A percentile compares a stretch with the other conserved stretches of the same genome.
phyloP scores from a whole-genome alignment of 1,140 invertebrate species.

The Campodea augens region DNA sequence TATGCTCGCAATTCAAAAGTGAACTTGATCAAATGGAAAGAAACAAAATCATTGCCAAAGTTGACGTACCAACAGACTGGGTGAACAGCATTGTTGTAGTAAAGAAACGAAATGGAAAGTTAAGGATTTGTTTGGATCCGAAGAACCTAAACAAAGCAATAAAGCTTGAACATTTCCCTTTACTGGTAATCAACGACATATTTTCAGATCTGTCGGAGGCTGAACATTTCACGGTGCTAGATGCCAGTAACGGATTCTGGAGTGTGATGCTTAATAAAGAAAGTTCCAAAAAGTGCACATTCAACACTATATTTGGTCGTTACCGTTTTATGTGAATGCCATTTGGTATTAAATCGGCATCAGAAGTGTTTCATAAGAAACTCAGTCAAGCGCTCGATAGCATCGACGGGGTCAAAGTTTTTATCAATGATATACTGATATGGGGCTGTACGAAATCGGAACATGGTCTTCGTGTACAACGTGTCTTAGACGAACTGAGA shows the following conservation, averaged over 20 bases:
- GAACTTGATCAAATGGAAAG: slow-evolving; percentile 17
- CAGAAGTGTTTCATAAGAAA: slow-evolving; percentile 1
- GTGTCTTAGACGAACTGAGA: slow-evolving; percentile 17
- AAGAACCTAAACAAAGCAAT: slow-evolving; percentile 25
- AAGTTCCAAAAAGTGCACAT: slow-evolving; percentile 14
- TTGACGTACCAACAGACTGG: slow-evolving; percentile 24
- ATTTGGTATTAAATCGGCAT: slow-evolving; percentile 14
- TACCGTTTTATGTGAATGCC: slow-evolving; percentile 17
- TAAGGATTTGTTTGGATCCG: slow-evolving; percentile 31
- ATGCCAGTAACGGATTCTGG: slow-evolving; percentile 16
- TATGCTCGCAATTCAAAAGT: slow-evolving; percentile 18
- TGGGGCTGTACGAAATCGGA: slow-evolving; percentile 14
- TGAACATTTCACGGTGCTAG: slow-evolving; percentile 13
- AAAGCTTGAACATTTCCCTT: slow-evolving; percentile 1
- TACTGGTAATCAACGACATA: slow-evolving; percentile 1
- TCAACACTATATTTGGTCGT: slow-evolving; percentile 17
- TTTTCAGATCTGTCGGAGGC: slow-evolving; percentile 9
- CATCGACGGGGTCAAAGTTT: slow-evolving; percentile 18
- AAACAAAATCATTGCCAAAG: slow-evolving; percentile 17
- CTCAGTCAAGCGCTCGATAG: slow-evolving; percentile 5
- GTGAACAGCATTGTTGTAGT: slow-evolving; percentile 26
- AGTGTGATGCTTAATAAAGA: slow-evolving; percentile 14
- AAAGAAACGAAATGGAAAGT: slow-evolving; percentile 23
- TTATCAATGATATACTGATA: slow-evolving; percentile 23
- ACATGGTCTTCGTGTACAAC: slow-evolving; percentile 17